Evolutionary conservation across 92 coral and sea anemone genomes (phyloP), one percentile per base, ranked within the genome.

Genomic region (Epizoanthus fatuus): DNA sequence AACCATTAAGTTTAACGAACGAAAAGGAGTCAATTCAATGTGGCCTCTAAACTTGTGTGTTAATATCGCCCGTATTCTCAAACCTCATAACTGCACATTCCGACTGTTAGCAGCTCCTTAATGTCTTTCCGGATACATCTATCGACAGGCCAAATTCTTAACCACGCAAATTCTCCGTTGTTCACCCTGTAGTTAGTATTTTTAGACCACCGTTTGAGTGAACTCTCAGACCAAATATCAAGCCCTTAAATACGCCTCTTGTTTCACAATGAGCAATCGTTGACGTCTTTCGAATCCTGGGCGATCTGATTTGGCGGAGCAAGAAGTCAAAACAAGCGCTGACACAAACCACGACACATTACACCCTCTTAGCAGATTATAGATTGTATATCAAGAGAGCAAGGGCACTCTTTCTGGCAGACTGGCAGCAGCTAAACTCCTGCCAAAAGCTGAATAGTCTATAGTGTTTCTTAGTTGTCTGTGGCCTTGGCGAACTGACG

Each of bases 281-380:
- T 62, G 82, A 77, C 70, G 70, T 77, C 69, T 77, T 49, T 60
- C 55, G 25, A 77, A 62, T 38, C 82, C 82, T 60, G 82, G 71
- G 82, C 82, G 82, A 77, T 77, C 70, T 60, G 69, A 77, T 77
- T 77, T 62, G 71, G 69, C 47, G 67, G 45, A 60, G 82, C 22
- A 42, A 19, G 82, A 38, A 77, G 82, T 77, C 82, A 77, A 77
- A 77, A 77, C 65, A 77, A 62, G 39, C 29, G 69, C 82, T 77
- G 82, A 77, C 64, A 77, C 69, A 17, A 77, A 77, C 69, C 82
- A 77, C 65, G 71, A 77, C 82, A 77, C 40, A 77, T 44, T 17
- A 60, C 35, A 59, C 82, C 68, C 82, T 40, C 82, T 77, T 45
- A 59, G 68, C 13, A 16, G 81, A 76, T 58, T 60, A 62, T 55